Evolutionary conservation across 92 coral and sea anemone species (phyloP).

Genomic region (Epizoanthus stellaris): DNA sequence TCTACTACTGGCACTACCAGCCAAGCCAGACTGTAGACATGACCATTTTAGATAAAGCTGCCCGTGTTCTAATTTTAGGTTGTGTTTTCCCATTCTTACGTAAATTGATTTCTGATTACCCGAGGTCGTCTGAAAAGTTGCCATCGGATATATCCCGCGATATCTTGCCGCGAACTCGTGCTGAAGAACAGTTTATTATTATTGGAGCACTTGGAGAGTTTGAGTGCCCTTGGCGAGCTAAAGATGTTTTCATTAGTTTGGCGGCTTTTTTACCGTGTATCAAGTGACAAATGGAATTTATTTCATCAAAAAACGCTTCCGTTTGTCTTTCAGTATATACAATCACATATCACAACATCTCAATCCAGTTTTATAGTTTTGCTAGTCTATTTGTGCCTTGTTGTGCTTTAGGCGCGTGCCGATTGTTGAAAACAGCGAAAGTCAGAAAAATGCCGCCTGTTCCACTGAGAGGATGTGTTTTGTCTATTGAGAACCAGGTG

Average conservation of each 20-base stretch:
- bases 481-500: constrained; percentile 23
- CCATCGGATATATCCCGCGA: neutral
- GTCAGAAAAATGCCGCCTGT: constrained; percentile 26
- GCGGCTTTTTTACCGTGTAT: constrained; percentile 33
- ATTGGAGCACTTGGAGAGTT: neutral
- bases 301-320: constrained; percentile 4
- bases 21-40: neutral
- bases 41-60: neutral
- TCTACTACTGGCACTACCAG: too few species aligned
- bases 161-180: constrained; percentile 14
- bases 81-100: neutral
- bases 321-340: constrained; percentile 19
- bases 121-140: neutral
- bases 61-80: neutral
- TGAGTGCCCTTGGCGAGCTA: constrained; percentile 5
- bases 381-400: neutral
- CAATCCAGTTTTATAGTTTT: neutral
- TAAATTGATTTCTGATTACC: constrained; percentile 2
- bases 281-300: neutral
- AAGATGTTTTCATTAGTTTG: constrained; percentile 15
- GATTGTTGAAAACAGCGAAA: neutral
- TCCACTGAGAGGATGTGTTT: neutral
- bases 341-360: neutral
- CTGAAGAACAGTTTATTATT: neutral
- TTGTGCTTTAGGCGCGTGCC: constrained; percentile 14